phyloP scores from a whole-genome alignment of 1,140 invertebrate species.

The Tetramorium alpestre region DNA sequence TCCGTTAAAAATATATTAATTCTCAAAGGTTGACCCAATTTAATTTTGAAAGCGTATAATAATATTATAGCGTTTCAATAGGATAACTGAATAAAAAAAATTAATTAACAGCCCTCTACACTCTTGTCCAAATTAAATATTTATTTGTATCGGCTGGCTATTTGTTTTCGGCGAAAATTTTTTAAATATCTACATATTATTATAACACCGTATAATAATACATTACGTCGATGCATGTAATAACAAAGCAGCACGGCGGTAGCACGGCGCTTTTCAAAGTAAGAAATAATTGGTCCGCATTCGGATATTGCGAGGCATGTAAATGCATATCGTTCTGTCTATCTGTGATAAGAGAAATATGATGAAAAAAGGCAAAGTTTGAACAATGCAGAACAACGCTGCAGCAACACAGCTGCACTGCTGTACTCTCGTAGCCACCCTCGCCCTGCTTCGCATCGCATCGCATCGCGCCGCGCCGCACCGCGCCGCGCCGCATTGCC shows the following conservation, averaged over 20 bases:
- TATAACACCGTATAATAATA: neutral
- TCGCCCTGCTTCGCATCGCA: neutral
- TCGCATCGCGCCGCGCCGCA: neutral
- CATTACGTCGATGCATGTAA: no score
- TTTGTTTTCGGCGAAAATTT: neutral
- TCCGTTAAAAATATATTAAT: neutral
- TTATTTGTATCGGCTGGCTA: neutral
- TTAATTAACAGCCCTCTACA: neutral
- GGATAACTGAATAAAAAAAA: neutral
- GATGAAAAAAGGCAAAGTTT: conserved; percentile 45
- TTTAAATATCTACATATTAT: neutral
- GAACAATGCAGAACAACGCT: neutral
- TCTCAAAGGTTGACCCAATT: neutral
- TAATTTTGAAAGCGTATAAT: neutral
- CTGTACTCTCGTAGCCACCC: neutral
- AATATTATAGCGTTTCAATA: neutral
- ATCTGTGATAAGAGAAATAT: neutral
- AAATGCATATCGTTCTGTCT: conserved; percentile 8
- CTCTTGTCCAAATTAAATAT: neutral
- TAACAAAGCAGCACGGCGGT: no score
- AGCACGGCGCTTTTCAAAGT: neutral
- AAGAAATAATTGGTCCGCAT: neutral
- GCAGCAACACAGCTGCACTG: neutral
- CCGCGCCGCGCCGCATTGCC: neutral
- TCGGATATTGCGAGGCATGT: conserved; percentile 19